phyloP scores from a whole-genome alignment of 2,113 vertebrate genomes.

The Chiloscyllium plagiosum region DNA sequence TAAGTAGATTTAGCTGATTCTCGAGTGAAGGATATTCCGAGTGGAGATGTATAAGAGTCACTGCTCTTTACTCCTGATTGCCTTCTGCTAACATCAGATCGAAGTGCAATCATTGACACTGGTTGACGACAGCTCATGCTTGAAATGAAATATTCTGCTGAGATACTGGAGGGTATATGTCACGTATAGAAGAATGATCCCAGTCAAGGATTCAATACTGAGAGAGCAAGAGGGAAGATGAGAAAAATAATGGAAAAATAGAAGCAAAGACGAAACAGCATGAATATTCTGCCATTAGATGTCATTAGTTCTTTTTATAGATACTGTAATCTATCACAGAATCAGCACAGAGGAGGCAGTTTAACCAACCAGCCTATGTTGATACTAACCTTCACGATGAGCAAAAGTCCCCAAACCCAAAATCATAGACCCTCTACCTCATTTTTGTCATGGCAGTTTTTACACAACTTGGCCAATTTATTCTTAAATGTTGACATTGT shows the following conservation, averaged over 20 bases:
- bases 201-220: background rate
- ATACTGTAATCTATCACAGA: background rate
- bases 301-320: background rate
- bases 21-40: background rate
- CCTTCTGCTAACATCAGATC: background rate
- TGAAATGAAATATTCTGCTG: background rate
- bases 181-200: background rate
- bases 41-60: background rate
- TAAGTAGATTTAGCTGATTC: background rate
- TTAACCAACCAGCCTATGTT: background rate
- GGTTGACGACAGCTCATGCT: background rate
- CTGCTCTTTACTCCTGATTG: background rate
- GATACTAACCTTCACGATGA: background rate
- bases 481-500: constrained; percentile 16
- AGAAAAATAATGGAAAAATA: background rate
- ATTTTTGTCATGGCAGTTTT: too few species aligned
- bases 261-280: background rate
- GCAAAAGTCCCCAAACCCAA: background rate
- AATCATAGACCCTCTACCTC: too few species aligned
- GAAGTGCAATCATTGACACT: background rate
- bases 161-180: background rate
- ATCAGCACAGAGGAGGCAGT: background rate
- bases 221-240: background rate
- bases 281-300: background rate
- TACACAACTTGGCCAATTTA: background rate